phyloP scores from a whole-genome alignment of 2,797 vertebrate species.

The Carcharodon carcharias region DNA sequence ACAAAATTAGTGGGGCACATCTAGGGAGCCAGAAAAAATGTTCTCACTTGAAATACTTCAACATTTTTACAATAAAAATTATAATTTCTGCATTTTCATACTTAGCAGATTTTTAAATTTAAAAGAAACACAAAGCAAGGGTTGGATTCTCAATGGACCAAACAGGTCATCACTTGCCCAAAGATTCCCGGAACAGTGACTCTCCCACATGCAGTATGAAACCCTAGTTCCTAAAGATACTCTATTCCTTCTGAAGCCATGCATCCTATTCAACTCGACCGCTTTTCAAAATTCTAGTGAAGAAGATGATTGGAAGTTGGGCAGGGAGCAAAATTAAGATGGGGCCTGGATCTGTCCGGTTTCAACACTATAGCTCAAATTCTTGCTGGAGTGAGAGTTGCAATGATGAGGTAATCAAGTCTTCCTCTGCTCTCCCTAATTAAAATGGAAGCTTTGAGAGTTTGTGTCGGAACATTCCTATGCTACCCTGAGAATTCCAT shows the following conservation, averaged over 20 bases:
- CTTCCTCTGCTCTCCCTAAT: no score
- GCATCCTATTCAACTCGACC: no score
- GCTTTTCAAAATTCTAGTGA: not conserved
- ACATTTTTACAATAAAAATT: not conserved
- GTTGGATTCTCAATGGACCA: not conserved
- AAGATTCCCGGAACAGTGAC: not conserved
- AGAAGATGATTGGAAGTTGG: not conserved
- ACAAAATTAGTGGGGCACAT: not conserved
- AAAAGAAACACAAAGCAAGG: not conserved
- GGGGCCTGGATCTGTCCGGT: not conserved
- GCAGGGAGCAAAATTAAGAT: not conserved
- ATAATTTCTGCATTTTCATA: not conserved
- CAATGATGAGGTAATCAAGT: no score
- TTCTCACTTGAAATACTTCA: not conserved
- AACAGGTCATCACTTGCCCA: not conserved
- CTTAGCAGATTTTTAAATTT: not conserved
- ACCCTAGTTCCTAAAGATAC: not conserved
- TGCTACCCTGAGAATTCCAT: no score
- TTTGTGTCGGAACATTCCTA: no score
- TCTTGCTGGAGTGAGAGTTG: no score
- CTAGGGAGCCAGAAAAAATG: not conserved
- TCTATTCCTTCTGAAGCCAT: no score
- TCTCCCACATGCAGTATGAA: not conserved
- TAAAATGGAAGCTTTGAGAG: no score
- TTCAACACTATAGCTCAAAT: not conserved